Percentiles rank a stretch among this genome's conserved stretches.
phyloP scores from a whole-genome alignment of 2,113 vertebrate genomes.

The Leucoraja erinaceus region DNA sequence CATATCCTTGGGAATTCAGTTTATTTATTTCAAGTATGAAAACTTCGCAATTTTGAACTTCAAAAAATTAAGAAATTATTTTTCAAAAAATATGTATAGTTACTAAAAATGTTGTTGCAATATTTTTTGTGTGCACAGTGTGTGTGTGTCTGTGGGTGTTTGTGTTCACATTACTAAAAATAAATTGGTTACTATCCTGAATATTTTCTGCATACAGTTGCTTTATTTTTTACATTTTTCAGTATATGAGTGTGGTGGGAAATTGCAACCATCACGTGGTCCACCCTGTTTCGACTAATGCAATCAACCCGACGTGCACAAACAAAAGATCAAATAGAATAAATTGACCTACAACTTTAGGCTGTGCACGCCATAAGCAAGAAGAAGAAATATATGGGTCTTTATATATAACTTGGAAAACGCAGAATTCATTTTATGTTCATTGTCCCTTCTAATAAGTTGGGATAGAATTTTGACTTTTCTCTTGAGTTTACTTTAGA shows the following conservation, averaged over 20 bases:
- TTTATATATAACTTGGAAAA: too few relatives aligned
- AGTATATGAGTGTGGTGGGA: neutral
- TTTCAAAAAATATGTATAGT: neutral
- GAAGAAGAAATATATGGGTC: neutral
- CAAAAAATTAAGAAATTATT: neutral
- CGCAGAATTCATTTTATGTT: neutral
- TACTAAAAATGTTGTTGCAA: neutral
- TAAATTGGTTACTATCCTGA: slow-evolving; percentile 1
- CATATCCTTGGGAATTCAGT: neutral
- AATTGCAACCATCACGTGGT: too few relatives aligned
- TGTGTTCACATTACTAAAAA: neutral
- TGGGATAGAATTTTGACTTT: neutral
- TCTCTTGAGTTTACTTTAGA: too few relatives aligned
- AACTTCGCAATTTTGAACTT: neutral
- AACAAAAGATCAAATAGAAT: too few relatives aligned
- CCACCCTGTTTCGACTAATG: too few relatives aligned
- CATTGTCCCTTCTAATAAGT: neutral
- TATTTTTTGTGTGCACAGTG: neutral
- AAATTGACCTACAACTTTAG: too few relatives aligned
- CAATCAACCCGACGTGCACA: too few relatives aligned
- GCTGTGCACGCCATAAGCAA: too few relatives aligned
- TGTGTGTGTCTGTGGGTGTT: too few relatives aligned
- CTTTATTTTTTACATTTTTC: neutral
- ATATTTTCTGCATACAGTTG: neutral
- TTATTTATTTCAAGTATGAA: neutral